Evolutionary conservation across 2,797 vertebrate species (phyloP).

Genomic region (Helicolenus hilgendorfi): DNA sequence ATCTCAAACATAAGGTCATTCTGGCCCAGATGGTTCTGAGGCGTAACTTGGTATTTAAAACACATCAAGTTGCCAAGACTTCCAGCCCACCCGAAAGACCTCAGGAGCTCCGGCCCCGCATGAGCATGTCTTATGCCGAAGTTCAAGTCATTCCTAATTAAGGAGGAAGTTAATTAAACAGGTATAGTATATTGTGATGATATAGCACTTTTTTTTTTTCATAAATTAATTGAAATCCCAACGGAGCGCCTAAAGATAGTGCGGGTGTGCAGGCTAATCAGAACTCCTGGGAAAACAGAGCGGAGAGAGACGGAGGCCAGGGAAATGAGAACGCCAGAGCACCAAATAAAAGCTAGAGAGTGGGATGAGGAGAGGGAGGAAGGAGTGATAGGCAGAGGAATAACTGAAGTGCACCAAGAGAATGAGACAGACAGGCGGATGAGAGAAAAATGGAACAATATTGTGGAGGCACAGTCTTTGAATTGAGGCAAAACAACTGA

Average conservation of each 20-base stretch:
- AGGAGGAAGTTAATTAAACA: constrained; percentile 83
- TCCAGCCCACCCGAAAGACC: constrained; percentile 26
- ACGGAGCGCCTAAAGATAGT: constrained; percentile 83
- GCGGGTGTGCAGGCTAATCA: constrained; percentile 81
- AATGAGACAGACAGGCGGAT: constrained; percentile 25
- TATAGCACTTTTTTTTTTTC: constrained; percentile 74
- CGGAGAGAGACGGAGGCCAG: constrained; percentile 61
- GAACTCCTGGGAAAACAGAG: constrained; percentile 82
- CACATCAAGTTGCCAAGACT: constrained; percentile 36
- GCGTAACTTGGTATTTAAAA: constrained; percentile 61
- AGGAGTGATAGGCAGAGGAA: constrained; percentile 35
- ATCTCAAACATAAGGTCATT: constrained; percentile 55
- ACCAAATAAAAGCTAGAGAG: constrained; percentile 34
- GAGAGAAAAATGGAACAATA: constrained; percentile 16
- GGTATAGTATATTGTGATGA: constrained; percentile 83
- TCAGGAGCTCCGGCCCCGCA: constrained; percentile 4
- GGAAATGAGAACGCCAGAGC: constrained; percentile 59
- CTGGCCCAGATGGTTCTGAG: constrained; percentile 35
- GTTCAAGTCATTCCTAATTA: constrained; percentile 80
- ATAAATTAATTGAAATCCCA: constrained; percentile 83
- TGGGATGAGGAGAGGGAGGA: constrained; percentile 32
- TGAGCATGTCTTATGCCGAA: constrained; percentile 33
- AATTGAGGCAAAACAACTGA: constrained; percentile 16
- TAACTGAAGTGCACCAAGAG: constrained; percentile 33
- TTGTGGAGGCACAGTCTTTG: neutral